Evolutionary conservation across 2,888 invertebrate species (phyloP).

Genomic region (Epirrita christyi): DNA sequence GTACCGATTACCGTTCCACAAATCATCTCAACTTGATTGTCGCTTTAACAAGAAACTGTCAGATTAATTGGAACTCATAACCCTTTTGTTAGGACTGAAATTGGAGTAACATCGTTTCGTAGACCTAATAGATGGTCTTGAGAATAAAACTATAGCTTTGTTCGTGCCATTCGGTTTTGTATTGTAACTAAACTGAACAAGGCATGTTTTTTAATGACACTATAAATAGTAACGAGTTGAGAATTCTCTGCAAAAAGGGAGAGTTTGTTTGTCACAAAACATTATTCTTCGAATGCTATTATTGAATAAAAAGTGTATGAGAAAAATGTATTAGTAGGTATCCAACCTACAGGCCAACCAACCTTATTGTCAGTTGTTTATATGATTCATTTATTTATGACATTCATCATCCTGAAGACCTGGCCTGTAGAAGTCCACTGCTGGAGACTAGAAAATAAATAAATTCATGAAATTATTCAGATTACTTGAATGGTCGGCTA

Average conservation of each 20-base stretch:
- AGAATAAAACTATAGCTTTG: slow-evolving; percentile 20
- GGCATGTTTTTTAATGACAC: slow-evolving; percentile 15
- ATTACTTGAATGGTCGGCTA: no score
- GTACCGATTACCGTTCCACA: slow-evolving; percentile 36
- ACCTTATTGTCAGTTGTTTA: background rate
- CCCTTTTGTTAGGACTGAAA: slow-evolving; percentile 25
- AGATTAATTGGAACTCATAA: slow-evolving; percentile 23
- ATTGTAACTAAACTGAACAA: slow-evolving; percentile 19
- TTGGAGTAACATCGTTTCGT: slow-evolving; percentile 14
- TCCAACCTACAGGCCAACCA: slow-evolving; percentile 2
- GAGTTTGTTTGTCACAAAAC: slow-evolving; percentile 7
- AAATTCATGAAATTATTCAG: no score
- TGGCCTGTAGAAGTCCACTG: no score
- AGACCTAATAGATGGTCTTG: slow-evolving; percentile 21
- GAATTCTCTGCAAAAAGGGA: background rate
- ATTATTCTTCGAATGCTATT: slow-evolving; percentile 14
- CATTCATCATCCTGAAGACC: no score
- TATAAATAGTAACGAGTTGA: slow-evolving; percentile 1
- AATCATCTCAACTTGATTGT: slow-evolving; percentile 35
- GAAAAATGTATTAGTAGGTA: slow-evolving; percentile 4
- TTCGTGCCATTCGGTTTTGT: slow-evolving; percentile 19
- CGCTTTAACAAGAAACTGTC: background rate
- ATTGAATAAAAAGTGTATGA: slow-evolving; percentile 6
- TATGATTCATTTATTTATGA: no score
- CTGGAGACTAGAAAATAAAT: no score